phyloP scores from a whole-genome alignment of 2,888 invertebrate species.

The Mystacides longicornis region DNA sequence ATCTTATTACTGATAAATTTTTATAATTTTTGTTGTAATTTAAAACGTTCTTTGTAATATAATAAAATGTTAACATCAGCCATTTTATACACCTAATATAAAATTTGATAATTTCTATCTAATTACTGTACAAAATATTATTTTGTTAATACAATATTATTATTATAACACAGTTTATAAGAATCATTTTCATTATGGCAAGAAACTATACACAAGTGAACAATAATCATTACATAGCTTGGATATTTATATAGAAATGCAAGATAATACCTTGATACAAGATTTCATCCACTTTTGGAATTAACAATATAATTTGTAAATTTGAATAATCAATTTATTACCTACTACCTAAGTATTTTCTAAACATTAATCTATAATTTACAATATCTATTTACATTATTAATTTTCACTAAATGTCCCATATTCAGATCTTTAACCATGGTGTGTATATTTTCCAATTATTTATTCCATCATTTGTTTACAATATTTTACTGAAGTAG shows the following conservation, averaged over 20 bases:
- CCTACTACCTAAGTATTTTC: not conserved
- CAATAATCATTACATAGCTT: constrained; percentile 2
- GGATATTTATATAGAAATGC: not conserved
- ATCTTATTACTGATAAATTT: too few relatives aligned
- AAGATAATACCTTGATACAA: constrained; percentile 25
- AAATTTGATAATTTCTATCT: constrained; percentile 8
- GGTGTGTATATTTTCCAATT: too few relatives aligned
- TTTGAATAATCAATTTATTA: constrained; percentile 2
- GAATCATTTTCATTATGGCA: constrained; percentile 23
- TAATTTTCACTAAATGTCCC: constrained; percentile 26
- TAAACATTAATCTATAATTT: constrained; percentile 8
- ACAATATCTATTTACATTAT: constrained; percentile 22
- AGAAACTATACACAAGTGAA: constrained; percentile 20
- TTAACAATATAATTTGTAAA: not conserved
- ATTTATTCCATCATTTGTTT: too few relatives aligned
- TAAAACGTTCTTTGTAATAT: too few relatives aligned
- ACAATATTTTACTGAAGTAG: too few relatives aligned
- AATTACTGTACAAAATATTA: constrained; percentile 23
- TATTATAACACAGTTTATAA: not conserved
- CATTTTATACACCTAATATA: constrained; percentile 10
- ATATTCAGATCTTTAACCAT: constrained; percentile 2
- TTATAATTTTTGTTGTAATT: too few relatives aligned
- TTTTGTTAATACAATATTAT: not conserved
- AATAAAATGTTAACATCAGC: not conserved
- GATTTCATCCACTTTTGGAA: constrained; percentile 10